These are phyloP conservation scores for Oscheius myriophilus DNA, from an alignment of 2,888 invertebrate genomes.

Conservation along the genomic window DNA sequence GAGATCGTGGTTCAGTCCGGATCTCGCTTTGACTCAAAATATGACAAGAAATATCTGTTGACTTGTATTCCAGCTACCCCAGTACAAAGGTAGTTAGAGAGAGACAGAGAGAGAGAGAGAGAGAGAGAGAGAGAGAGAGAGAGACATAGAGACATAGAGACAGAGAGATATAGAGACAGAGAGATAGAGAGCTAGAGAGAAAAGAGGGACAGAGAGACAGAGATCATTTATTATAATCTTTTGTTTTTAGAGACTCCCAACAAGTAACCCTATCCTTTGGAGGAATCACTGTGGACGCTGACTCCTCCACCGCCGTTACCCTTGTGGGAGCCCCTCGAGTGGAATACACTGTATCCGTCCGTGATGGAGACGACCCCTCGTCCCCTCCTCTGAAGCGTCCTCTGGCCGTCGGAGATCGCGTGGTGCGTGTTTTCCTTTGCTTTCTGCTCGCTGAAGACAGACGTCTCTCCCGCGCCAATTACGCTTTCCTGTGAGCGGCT, in stretches of 20 bases:
- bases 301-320: constrained; percentile 47
- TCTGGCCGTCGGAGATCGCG: constrained; percentile 67
- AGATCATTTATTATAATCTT: background rate
- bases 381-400: constrained; percentile 58
- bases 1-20: constrained; percentile 63
- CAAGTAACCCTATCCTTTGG: constrained; percentile 66
- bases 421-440: constrained; percentile 44
- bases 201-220: too few species aligned
- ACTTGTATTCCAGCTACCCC: constrained; percentile 64
- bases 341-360: constrained; percentile 65
- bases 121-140: too few species aligned
- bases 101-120: too few species aligned
- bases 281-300: constrained; percentile 65
- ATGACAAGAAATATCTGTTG: constrained; percentile 63
- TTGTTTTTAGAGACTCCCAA: constrained; percentile 49
- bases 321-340: constrained; percentile 15
- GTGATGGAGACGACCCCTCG: constrained; percentile 57
- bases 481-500: constrained; percentile 14
- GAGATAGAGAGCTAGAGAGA: too few species aligned
- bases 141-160: too few species aligned
- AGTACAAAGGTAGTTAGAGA: constrained; percentile 30
- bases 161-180: too few species aligned
- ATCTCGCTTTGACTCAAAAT: constrained; percentile 35
- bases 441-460: background rate
- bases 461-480: background rate